Evolutionary conservation across 2,113 vertebrate species (phyloP).

Genomic region (Castor canadensis): DNA sequence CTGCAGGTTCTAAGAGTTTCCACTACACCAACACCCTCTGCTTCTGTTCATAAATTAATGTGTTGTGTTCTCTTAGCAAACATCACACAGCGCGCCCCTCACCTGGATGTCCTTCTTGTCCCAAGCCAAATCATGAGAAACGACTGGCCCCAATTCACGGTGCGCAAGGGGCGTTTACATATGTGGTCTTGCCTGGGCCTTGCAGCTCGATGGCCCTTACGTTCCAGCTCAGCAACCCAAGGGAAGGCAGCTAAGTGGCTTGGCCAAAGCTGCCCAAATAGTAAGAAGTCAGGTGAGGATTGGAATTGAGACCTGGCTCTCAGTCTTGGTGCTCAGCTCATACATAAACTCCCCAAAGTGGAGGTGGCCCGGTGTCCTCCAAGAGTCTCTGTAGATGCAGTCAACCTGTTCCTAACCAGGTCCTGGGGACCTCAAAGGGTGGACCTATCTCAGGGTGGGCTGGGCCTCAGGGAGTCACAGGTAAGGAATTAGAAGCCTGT

Average conservation of each 20-base stretch:
- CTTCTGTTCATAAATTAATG: background rate
- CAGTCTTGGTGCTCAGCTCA: background rate
- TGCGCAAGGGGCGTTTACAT: background rate
- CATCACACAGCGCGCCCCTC: background rate
- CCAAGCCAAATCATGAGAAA: background rate
- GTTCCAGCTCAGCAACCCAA: background rate
- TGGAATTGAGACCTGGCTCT: background rate
- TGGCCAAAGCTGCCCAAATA: background rate
- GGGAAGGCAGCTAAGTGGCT: background rate
- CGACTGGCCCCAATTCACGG: background rate
- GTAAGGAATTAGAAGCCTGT: background rate
- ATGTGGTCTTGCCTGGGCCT: background rate
- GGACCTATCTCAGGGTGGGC: background rate
- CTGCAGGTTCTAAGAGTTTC: background rate
- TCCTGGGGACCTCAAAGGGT: background rate
- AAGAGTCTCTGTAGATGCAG: background rate
- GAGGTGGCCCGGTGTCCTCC: background rate
- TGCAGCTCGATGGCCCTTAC: background rate
- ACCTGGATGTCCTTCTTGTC: background rate
- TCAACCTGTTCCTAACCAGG: background rate
- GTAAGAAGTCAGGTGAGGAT: background rate
- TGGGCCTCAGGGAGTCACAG: background rate
- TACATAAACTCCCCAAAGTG: background rate
- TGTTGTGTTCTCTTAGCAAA: too few species aligned
- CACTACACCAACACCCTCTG: background rate